Conservation (phyloP, 2,113 vertebrate genomes). For the Nesogale talazaci region DNA sequence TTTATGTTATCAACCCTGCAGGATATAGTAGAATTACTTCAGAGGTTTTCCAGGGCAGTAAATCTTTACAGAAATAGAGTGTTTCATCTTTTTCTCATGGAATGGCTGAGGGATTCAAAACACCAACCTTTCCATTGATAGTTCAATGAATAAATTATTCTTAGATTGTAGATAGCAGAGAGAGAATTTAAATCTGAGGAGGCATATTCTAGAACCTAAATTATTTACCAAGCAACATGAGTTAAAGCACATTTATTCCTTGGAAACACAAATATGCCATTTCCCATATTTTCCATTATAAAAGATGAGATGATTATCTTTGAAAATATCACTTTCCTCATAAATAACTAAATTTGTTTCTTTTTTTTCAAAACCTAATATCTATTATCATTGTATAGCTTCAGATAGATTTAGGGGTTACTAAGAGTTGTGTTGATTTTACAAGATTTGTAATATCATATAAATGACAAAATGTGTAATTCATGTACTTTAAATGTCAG, state of each 20-base stretch:
- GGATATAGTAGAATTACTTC: no score
- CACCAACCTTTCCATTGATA: no score
- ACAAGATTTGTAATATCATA: neutral
- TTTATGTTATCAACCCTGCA: no score
- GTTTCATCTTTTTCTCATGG: no score
- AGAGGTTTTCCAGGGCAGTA: no score
- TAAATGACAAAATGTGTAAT: neutral
- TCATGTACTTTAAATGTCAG: neutral
- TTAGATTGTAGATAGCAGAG: neutral
- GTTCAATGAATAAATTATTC: neutral
- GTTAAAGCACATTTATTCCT: neutral
- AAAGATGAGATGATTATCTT: neutral
- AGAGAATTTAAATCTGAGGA: neutral
- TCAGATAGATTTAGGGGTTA: neutral
- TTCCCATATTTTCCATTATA: slow-evolving; percentile 6
- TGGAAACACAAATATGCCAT: neutral
- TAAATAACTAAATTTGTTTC: slow-evolving; percentile 6
- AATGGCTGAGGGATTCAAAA: no score
- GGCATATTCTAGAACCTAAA: neutral
- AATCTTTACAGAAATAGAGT: no score
- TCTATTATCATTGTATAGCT: slow-evolving; percentile 20
- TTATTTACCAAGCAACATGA: neutral
- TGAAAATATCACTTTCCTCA: neutral
- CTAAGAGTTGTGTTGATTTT: neutral
- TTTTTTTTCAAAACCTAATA: neutral